phyloP scores from a whole-genome alignment of 2,113 vertebrate genomes.

The Antechinus flavipes region DNA sequence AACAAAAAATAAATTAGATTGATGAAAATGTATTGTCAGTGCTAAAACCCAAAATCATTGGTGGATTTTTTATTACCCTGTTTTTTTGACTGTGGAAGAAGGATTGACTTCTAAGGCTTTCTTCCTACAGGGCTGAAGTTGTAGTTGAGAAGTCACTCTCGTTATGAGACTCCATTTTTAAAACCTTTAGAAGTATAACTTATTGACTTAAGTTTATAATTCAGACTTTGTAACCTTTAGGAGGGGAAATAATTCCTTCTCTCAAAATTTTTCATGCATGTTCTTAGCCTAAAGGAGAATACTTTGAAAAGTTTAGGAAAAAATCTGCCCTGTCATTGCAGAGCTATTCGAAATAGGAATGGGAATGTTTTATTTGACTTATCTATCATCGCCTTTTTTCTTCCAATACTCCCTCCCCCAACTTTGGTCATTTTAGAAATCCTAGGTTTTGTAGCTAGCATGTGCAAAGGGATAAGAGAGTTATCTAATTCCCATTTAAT shows the following conservation, averaged over 20 bases:
- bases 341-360: constrained; percentile 43
- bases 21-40: constrained; percentile 65
- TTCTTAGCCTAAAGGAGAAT: constrained; percentile 66
- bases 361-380: constrained; percentile 25
- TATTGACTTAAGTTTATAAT: constrained; percentile 73
- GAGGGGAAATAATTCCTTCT: constrained; percentile 63
- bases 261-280: constrained; percentile 64
- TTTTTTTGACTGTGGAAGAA: constrained; percentile 68
- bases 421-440: background rate
- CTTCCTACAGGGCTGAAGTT: constrained; percentile 58
- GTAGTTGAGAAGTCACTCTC: constrained; percentile 71
- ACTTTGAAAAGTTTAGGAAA: constrained; percentile 49
- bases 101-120: constrained; percentile 72
- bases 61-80: constrained; percentile 74
- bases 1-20: constrained; percentile 75
- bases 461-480: background rate
- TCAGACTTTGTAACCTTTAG: constrained; percentile 68
- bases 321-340: constrained; percentile 47
- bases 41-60: constrained; percentile 64
- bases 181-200: constrained; percentile 63
- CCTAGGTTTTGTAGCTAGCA: background rate
- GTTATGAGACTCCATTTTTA: constrained; percentile 71
- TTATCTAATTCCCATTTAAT: background rate
- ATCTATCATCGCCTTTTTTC: background rate
- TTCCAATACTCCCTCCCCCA: background rate